Base-by-base conservation (phyloP, 2,888 invertebrate species). In the Xanthorhoe spadicearia region DNA sequence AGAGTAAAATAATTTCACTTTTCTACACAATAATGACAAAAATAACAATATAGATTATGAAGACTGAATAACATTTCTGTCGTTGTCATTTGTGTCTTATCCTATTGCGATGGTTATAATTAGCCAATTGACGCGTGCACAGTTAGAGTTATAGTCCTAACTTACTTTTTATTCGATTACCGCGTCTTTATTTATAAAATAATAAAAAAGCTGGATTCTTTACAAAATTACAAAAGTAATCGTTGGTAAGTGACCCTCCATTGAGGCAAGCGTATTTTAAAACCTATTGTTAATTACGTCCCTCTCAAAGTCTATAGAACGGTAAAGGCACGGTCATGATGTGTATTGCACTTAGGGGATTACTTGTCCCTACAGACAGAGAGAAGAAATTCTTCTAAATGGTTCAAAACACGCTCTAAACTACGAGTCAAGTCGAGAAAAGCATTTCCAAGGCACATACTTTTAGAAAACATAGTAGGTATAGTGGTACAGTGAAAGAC, bases 321-420 rank as follows among this genome's bases (percentile, higher is more conserved):
- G 88, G 92, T 91, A 88, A 93, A 92, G 93, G 93, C 93, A 93
- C 92, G 92, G 91, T 92, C 83, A 90, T 92, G 92, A 93, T 93
- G 92, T 92, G 92, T 92, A 89, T 90, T 91, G 92, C 92, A 90
- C 91, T 91, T 90, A 90, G 83, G 88, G 89, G 88, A 87, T 83
- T 87, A 88, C 83, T 83, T 86, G 87, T 89, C 87, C 88, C 83
- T 84, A 89, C 86, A 88, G 88, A 90, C 89, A 88, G 86, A 88
- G 88, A 90, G 89, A 89, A 88, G 88, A 89, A 87, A 87, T 87
- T 71, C 74, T 85, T 87, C 89, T 90, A 89, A 92, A 91, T 88
- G 89, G 88, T 86, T 90, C 89, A 90, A 92, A 91, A 91, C 85
- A 89, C 87, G 89, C 86, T 88, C 90, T 91, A 90, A 87, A 83